Conservation (phyloP, 2,113 vertebrate species). For the Cichladusa arquata region DNA sequence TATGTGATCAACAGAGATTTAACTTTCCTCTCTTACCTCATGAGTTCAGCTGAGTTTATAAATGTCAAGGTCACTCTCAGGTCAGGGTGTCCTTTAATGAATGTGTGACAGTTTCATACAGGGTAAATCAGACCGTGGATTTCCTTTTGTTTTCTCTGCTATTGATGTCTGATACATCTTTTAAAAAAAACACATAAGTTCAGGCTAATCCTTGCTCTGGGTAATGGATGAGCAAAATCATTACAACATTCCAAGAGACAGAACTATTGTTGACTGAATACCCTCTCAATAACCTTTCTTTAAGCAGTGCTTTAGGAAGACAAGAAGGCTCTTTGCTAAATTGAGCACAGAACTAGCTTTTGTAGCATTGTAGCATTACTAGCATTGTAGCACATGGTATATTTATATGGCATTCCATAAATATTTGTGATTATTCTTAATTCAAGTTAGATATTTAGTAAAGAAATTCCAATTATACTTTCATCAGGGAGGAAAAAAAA, state of each 20-base stretch:
- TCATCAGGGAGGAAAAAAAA: accelerated
- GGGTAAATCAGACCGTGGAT: constrained; percentile 17
- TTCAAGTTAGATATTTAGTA: not conserved
- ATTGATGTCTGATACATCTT: constrained; percentile 56
- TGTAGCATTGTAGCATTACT: not conserved
- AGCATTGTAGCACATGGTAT: not conserved
- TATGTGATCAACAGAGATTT: constrained; percentile 38
- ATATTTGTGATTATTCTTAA: not conserved
- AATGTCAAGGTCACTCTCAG: constrained; percentile 64
- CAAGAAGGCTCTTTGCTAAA: constrained; percentile 15
- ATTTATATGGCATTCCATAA: not conserved
- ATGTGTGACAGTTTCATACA: constrained; percentile 40
- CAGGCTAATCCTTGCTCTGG: constrained; percentile 58
- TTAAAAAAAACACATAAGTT: not conserved
- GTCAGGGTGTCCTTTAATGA: constrained; percentile 60
- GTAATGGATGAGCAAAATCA: constrained; percentile 53
- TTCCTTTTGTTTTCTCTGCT: constrained; percentile 49
- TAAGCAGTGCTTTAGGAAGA: constrained; percentile 10
- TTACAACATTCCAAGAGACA: constrained; percentile 31
- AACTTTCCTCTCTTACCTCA: constrained; percentile 38
- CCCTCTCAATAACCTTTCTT: constrained; percentile 66
- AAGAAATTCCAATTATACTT: not conserved
- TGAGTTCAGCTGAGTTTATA: constrained; percentile 55
- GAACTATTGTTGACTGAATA: constrained; percentile 64
- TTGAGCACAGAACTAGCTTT: constrained; percentile 16